Evolutionary conservation across 2,888 invertebrate species (phyloP).

Genomic region (Lordiphosa andalusiaca): DNA sequence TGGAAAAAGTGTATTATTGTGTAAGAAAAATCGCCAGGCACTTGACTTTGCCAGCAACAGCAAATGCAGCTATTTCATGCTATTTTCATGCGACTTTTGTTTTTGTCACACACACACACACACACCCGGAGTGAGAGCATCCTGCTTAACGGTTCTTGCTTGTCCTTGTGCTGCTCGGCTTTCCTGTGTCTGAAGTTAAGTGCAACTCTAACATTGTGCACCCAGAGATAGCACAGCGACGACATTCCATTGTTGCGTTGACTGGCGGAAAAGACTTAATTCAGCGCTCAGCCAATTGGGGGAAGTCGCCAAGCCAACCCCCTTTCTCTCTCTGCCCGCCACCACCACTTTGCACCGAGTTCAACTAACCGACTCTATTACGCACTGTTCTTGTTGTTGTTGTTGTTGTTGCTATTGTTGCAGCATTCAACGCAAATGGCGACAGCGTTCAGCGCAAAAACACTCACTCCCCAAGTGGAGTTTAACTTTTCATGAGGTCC

Average conservation of each 20-base stretch:
- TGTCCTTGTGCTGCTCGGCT: conserved; percentile 60
- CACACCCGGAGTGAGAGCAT: conserved; percentile 19
- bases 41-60: conserved; percentile 56
- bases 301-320: neutral
- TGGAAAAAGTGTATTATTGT: conserved; percentile 73
- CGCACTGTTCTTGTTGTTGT: conserved; percentile 35
- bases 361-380: conserved; percentile 69
- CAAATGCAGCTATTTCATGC: conserved; percentile 61
- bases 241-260: conserved; percentile 66
- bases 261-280: conserved; percentile 67
- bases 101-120: conserved; percentile 54
- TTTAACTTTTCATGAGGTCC: conserved; percentile 53
- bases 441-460: conserved; percentile 62
- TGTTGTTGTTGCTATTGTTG: conserved; percentile 29
- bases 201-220: conserved; percentile 74
- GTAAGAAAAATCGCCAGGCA: conserved; percentile 68
- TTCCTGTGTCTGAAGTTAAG: conserved; percentile 73
- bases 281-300: conserved; percentile 56
- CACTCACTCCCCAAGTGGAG: conserved; percentile 20
- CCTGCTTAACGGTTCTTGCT: conserved; percentile 45
- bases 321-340: neutral
- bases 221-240: conserved; percentile 46
- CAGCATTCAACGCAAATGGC: conserved; percentile 69
- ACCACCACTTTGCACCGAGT: conserved; percentile 8
- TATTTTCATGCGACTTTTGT: conserved; percentile 68